Evolutionary conservation across 2,113 vertebrate species (phyloP).

Genomic region (Noturus placidus): DNA sequence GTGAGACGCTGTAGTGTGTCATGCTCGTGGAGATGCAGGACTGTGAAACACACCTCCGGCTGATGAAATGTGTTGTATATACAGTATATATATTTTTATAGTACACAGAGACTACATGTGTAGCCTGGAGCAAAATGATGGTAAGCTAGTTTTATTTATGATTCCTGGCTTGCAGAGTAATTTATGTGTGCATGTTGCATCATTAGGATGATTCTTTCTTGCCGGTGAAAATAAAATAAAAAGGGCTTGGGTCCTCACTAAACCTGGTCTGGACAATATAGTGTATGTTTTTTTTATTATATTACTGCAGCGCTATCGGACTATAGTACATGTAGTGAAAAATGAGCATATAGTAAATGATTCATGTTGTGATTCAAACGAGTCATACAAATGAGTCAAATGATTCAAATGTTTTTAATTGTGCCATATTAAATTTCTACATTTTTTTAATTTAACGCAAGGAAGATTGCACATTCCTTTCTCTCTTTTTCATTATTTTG

Average conservation of each 20-base stretch:
- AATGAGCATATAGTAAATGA: not conserved
- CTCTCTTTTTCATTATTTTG: not conserved
- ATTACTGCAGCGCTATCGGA: not conserved
- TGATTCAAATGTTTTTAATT: not conserved
- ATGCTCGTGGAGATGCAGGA: not conserved
- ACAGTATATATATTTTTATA: not conserved
- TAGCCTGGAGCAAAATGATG: slow-evolving; percentile 35
- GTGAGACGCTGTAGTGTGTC: not conserved
- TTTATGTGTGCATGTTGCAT: slow-evolving; percentile 45
- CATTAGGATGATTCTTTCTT: slow-evolving; percentile 63
- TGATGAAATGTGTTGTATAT: slow-evolving; percentile 27
- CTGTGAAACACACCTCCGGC: slow-evolving; percentile 2
- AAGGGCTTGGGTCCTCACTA: too few relatives aligned
- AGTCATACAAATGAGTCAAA: not conserved
- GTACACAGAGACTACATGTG: not conserved
- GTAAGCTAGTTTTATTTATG: slow-evolving; percentile 41
- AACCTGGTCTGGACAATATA: not conserved
- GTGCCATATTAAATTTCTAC: not conserved
- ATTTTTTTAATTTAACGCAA: not conserved
- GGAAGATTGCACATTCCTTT: not conserved
- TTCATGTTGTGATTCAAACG: not conserved
- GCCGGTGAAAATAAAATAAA: slow-evolving; percentile 58
- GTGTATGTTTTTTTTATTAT: not conserved
- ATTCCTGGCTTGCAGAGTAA: not conserved
- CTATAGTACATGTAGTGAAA: not conserved